Evolutionary conservation across 2,113 vertebrate genomes (phyloP), one percentile per base, ranked within the genome.

Genomic region (Theropithecus gelada): DNA sequence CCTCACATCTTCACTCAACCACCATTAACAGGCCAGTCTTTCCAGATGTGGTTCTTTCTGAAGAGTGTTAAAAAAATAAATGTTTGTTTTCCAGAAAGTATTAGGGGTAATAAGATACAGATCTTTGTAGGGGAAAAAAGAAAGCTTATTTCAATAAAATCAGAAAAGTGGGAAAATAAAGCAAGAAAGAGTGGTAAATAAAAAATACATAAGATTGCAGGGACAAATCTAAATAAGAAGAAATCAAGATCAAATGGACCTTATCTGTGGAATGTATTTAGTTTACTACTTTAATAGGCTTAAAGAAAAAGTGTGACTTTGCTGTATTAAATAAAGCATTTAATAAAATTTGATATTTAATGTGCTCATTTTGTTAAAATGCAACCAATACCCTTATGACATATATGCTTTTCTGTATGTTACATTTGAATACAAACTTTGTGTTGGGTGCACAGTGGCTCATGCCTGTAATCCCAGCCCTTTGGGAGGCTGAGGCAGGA

Each of bases 291-390:
- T 75, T 73, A 79, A 48, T 55, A 93, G 25, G 17, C 72, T 84
- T 57, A 85, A 88, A 66, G 76, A 73, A 91, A 68, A 81, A 68
- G 8, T 90, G 27, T 57, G 13, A 55, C 85, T 72, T 52, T 93
- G 6, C 20, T 43, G 40, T 84, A 68, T 27, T 50, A 88, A 88
- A 87, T 70, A 68, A 55, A 78, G 23, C 40, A 61, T 61, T 59
- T 88, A 79, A 87, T 86, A 91, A 85, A 86, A 87, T 81, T 32
- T 94, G 66, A 81, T 64, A 76, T 16, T 45, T 43, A 45, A 38
- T 90, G 43, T 73, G 40, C 89, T 94, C 48, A 68, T 81, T 96
- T 91, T 94, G 57, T 94, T 97, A 93, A 90, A 82, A 80, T 93
- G 6, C 45, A 70, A 84, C 11, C 6, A 81, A 12, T 43, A 50